Conservation (phyloP, 2,113 vertebrate genomes). For the Ceratotherium simum region DNA sequence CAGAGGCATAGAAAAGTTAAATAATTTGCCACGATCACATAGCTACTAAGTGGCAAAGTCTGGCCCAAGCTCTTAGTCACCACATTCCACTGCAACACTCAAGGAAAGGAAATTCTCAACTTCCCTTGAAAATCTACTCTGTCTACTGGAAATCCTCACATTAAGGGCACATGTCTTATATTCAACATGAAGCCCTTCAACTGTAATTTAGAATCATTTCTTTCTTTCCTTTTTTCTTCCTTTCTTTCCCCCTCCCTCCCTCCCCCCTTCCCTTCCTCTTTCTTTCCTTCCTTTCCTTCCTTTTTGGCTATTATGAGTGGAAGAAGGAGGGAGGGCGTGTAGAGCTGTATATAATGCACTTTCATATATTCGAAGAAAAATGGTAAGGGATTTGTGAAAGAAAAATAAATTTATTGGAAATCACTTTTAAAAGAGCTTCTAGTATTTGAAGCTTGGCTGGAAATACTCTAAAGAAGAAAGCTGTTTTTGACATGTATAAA, state of each 20-base stretch:
- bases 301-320: background rate
- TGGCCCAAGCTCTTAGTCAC: background rate
- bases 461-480: constrained; percentile 77
- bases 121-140: constrained; percentile 10
- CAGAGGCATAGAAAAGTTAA: background rate
- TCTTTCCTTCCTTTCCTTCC: background rate
- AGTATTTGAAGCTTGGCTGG: constrained; percentile 63
- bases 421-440: constrained; percentile 65
- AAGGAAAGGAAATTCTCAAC: background rate
- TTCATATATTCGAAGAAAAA: constrained; percentile 49
- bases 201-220: background rate
- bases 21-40: background rate
- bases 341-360: background rate
- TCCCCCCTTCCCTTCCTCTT: background rate
- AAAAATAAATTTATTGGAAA: constrained; percentile 56
- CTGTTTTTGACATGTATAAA: constrained; percentile 82
- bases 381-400: background rate
- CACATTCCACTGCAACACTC: background rate
- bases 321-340: background rate
- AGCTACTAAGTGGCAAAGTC: background rate
- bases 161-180: background rate
- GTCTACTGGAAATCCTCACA: background rate
- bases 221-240: background rate
- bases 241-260: background rate
- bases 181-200: background rate